Percentiles rank a stretch among this genome's conserved stretches.
Conservation (phyloP, 2,797 vertebrate species). For the Bufotes viridis region DNA sequence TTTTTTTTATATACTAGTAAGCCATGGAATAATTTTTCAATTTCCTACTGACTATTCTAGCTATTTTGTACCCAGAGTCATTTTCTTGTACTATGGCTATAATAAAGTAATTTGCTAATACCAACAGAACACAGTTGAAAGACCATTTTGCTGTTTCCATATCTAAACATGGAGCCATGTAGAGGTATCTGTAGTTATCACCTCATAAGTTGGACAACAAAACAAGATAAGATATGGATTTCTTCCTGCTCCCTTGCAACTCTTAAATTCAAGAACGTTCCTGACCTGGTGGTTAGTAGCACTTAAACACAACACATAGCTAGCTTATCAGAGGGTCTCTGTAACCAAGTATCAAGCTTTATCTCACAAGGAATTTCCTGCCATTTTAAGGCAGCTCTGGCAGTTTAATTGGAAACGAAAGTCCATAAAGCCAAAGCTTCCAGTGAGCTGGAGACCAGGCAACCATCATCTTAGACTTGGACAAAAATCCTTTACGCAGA, state of each 20-base stretch:
- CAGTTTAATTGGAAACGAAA: constrained; percentile 46
- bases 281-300: constrained; percentile 44
- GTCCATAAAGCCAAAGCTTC: constrained; percentile 38
- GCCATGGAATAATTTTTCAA: neutral
- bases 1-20: neutral
- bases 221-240: constrained; percentile 45
- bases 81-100: neutral
- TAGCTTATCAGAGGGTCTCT: constrained; percentile 26
- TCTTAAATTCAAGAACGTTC: constrained; percentile 19
- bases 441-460: constrained; percentile 16
- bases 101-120: neutral
- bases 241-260: constrained; percentile 34
- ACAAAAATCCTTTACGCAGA: constrained; percentile 25
- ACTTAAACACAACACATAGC: constrained; percentile 13
- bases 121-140: neutral
- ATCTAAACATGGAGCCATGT: constrained; percentile 40
- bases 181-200: constrained; percentile 28
- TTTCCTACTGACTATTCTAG: neutral
- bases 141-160: constrained; percentile 7
- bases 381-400: constrained; percentile 49
- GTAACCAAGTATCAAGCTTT: constrained; percentile 16
- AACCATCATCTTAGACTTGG: constrained; percentile 28
- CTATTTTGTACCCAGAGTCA: neutral
- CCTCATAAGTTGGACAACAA: neutral
- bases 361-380: constrained; percentile 58